phyloP scores from a whole-genome alignment of 2,888 invertebrate species.

The Neuroscelio doddi region DNA sequence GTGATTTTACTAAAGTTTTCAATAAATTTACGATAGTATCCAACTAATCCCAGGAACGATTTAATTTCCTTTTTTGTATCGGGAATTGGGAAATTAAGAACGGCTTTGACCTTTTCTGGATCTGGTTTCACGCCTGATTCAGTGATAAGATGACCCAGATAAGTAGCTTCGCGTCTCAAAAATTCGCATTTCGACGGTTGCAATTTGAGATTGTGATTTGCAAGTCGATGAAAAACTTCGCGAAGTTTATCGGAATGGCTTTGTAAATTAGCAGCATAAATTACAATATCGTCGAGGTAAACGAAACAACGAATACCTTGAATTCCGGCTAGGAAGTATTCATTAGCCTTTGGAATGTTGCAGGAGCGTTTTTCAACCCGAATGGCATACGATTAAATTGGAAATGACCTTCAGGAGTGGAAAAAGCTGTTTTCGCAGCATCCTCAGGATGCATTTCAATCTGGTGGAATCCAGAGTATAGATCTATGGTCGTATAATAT shows the following conservation, averaged over 20 bases:
- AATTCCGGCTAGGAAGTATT: too few relatives aligned
- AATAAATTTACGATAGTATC: too few relatives aligned
- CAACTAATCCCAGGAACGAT: background rate
- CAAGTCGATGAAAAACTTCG: background rate
- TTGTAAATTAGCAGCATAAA: slow-evolving; percentile 1
- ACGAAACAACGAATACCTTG: slow-evolving; percentile 51
- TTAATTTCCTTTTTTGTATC: slow-evolving; percentile 4
- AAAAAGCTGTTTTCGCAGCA: slow-evolving; percentile 58
- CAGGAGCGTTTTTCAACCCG: too few relatives aligned
- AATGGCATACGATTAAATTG: too few relatives aligned
- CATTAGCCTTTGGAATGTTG: slow-evolving; percentile 58
- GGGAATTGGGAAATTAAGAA: slow-evolving; percentile 7
- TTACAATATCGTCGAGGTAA: slow-evolving; percentile 37
- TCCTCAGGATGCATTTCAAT: slow-evolving; percentile 55
- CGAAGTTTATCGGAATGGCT: slow-evolving; percentile 13
- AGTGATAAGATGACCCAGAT: too few relatives aligned
- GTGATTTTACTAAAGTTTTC: too few relatives aligned
- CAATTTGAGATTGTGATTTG: slow-evolving; percentile 8
- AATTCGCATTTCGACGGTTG: slow-evolving; percentile 20
- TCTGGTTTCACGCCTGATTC: too few relatives aligned
- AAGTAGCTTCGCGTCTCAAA: too few relatives aligned
- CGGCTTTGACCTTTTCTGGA: slow-evolving; percentile 5
- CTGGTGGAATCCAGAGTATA: slow-evolving; percentile 58
- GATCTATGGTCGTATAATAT: slow-evolving; percentile 55
- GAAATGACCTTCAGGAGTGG: too few relatives aligned